A percentile compares a stretch with the other conserved stretches of the same genome.
Conservation (phyloP, 2,888 invertebrate genomes). For the Drosophila quinaria region DNA sequence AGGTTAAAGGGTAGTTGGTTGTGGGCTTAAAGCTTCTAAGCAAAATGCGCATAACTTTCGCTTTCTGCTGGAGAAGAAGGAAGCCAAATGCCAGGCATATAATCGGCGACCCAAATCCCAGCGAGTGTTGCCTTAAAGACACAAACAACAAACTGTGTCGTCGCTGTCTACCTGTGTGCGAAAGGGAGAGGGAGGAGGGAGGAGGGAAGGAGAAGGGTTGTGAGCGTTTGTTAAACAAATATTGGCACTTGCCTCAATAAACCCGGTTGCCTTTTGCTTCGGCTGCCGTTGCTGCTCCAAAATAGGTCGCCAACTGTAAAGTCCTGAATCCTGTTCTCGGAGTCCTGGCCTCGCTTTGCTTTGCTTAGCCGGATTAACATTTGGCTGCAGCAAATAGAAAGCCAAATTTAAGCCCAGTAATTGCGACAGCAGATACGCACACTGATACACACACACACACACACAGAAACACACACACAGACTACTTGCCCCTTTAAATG, state of each 20-base stretch:
- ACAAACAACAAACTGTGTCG: conserved; percentile 73
- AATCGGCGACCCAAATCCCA: conserved; percentile 76
- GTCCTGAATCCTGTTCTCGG: conserved; percentile 9
- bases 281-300: conserved; percentile 11
- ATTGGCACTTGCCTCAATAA: conserved; percentile 81
- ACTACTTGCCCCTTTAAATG: background rate
- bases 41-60: conserved; percentile 75
- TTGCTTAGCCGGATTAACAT: conserved; percentile 50
- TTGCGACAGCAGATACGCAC: conserved; percentile 44
- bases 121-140: conserved; percentile 69
- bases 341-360: conserved; percentile 22
- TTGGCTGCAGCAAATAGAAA: conserved; percentile 44
- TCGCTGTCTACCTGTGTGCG: conserved; percentile 22
- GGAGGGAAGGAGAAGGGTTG: background rate
- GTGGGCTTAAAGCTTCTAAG: conserved; percentile 62
- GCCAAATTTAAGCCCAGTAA: conserved; percentile 47
- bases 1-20: conserved; percentile 41
- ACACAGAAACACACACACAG: background rate
- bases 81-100: conserved; percentile 55
- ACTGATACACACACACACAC: conserved; percentile 3
- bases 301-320: conserved; percentile 60
- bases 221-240: conserved; percentile 59
- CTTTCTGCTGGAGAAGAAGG: conserved; percentile 33
- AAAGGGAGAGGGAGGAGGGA: background rate
- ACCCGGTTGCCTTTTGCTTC: conserved; percentile 34